Percentiles rank a stretch among this genome's conserved stretches.
phyloP scores from a whole-genome alignment of 2,888 invertebrate genomes.

The Amphipyra berbera region DNA sequence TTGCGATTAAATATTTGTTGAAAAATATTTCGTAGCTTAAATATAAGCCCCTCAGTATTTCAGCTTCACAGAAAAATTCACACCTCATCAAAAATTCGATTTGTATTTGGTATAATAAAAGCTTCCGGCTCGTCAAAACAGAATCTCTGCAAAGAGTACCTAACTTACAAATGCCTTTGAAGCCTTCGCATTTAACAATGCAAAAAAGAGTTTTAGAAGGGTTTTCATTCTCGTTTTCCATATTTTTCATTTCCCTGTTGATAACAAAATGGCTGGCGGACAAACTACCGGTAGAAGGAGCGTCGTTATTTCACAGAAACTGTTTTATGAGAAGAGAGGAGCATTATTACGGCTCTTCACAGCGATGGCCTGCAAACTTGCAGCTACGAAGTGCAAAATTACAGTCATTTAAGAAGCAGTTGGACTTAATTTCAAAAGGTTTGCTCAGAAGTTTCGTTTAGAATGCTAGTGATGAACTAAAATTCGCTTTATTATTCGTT shows the following conservation, averaged over 20 bases:
- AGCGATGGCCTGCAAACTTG: conserved; percentile 7
- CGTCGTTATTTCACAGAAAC: conserved; percentile 6
- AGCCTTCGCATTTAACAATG: conserved; percentile 19
- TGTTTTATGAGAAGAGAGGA: conserved; percentile 12
- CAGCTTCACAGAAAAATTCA: conserved; percentile 12
- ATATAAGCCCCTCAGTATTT: not conserved
- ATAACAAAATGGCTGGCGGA: conserved; percentile 15
- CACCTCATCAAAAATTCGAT: conserved; percentile 41
- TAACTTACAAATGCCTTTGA: conserved; percentile 31
- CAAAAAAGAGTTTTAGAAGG: conserved; percentile 27
- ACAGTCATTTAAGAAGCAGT: conserved; percentile 18
- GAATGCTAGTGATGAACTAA: not conserved
- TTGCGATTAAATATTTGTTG: not conserved
- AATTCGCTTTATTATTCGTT: not conserved
- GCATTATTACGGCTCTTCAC: conserved; percentile 35
- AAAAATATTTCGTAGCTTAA: not conserved
- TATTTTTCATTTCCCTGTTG: conserved; percentile 44
- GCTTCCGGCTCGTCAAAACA: conserved; percentile 17
- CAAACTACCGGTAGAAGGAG: conserved; percentile 4
- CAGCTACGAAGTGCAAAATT: conserved; percentile 24
- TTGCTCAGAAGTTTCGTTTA: conserved; percentile 8
- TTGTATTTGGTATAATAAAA: conserved; percentile 32
- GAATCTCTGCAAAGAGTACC: conserved; percentile 15
- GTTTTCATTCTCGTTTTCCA: conserved; percentile 15
- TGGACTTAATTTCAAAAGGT: conserved; percentile 23